Conservation (phyloP, 2,888 invertebrate genomes). For the Stenotaenia linearis region DNA sequence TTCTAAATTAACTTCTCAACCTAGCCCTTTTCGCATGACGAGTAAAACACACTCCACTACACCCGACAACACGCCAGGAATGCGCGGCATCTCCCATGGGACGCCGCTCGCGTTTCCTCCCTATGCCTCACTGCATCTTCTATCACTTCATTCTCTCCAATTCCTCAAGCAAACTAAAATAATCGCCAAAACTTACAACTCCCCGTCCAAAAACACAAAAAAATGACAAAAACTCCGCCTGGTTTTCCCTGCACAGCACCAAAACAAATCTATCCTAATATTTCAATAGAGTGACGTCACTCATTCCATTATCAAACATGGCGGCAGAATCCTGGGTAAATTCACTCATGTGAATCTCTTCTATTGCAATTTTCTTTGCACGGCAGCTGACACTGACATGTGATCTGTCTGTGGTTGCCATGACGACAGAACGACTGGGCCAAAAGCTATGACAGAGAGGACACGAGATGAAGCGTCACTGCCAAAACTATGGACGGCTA, state of each 20-base stretch:
- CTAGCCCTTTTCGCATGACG: not conserved
- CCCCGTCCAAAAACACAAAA: not conserved
- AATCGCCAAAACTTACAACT: not conserved
- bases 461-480: not conserved
- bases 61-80: not conserved
- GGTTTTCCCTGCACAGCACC: not conserved
- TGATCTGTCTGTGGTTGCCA: not conserved
- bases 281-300: no score
- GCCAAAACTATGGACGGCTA: not conserved
- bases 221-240: not conserved
- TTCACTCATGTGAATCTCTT: not conserved
- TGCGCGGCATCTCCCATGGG: not conserved
- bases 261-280: not conserved
- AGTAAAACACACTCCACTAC: conserved; percentile 4
- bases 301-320: not conserved
- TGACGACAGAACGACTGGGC: not conserved
- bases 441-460: not conserved
- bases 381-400: not conserved
- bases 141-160: conserved; percentile 4
- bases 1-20: not conserved
- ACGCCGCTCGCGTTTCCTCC: not conserved
- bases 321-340: not conserved
- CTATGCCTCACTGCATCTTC: not conserved
- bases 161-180: not conserved
- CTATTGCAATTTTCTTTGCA: not conserved